Base-by-base conservation (phyloP, 35 echinoderm and acorn worm species). In the Lytechinus variegatus region DNA sequence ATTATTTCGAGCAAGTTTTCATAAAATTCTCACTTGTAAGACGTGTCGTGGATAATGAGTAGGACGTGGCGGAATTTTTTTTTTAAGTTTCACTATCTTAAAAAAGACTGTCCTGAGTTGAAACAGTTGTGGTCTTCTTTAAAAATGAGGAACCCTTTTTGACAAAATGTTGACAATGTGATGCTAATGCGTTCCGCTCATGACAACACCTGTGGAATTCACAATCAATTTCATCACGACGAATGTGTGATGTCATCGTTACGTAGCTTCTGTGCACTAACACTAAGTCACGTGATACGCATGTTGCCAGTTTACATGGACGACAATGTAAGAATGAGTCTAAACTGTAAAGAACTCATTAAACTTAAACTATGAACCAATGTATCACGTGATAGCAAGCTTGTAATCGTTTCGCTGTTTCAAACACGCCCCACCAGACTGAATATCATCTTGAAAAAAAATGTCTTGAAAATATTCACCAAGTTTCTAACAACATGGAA, bases 1-100 rank as follows among this genome's bases (percentile, higher is more conserved):
- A 95, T 95, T 99, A 52, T 99, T 99, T 95, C 97, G 98, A 58
- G 96, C 95, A 24, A 99, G 97, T 56, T 99, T 99, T 94, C 96
- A 98, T 60, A 97, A 97, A 92, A 97, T 99, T 96, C 97, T 99
- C 54, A 97, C 97, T 19, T 97, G 98, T 29, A 97, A 96, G 89
- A 95, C 86, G n/a, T 99, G 96, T 60, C 52, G 92, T 54, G 92
- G 92, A 57, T 93, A 57, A 93, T 54, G 52, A 28, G 16, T 10
- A 4, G 52, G 29, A 44, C 14, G 52, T 79, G 21, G 24, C n/a
- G 66, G 19, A 44, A 44, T 90, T 10, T 29, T 88, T 88, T n/a
- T 28, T 4, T 88, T 10, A 52, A n/a, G 57, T 60, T 60, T 60
- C 57, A 9, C 57, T 9, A 12, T 60, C 57, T 60, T 60, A 24